These are phyloP conservation scores for Andrena minutula DNA, from an alignment of 2,888 invertebrate genomes.

Conservation along the genomic window DNA sequence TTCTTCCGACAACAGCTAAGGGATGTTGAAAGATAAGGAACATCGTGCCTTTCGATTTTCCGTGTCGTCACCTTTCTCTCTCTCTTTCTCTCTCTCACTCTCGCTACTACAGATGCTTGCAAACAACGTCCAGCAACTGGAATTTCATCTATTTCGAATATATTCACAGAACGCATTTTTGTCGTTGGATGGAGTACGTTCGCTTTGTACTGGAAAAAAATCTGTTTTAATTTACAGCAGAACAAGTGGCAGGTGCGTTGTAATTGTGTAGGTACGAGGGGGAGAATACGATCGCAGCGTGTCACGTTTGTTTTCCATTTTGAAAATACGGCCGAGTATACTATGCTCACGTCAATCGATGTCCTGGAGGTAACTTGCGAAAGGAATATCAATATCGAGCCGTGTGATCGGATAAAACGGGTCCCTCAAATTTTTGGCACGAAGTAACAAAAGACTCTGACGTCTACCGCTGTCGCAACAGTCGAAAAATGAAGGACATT, in stretches of 20 bases:
- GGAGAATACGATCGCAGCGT: background rate
- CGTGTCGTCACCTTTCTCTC: constrained; percentile 47
- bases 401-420: constrained; percentile 14
- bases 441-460: background rate
- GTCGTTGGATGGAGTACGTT: background rate
- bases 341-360: constrained; percentile 2
- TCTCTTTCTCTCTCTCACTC: too few relatives aligned
- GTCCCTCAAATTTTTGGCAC: constrained; percentile 10
- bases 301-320: constrained; percentile 9
- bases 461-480: background rate
- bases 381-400: constrained; percentile 27
- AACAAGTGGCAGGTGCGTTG: background rate
- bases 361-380: constrained; percentile 7
- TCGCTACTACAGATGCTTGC: background rate
- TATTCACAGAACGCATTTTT: background rate
- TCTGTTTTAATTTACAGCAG: background rate
- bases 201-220: background rate
- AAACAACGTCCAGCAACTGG: constrained; percentile 13
- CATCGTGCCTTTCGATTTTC: constrained; percentile 69
- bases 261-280: background rate
- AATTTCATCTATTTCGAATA: background rate
- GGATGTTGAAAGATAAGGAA: constrained; percentile 68
- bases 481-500: background rate
- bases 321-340: constrained; percentile 1
- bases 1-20: constrained; percentile 35